Evolutionary conservation across 1,140 invertebrate species (phyloP), one percentile per base, ranked within the genome.

Genomic region (Sinella curviseta): DNA sequence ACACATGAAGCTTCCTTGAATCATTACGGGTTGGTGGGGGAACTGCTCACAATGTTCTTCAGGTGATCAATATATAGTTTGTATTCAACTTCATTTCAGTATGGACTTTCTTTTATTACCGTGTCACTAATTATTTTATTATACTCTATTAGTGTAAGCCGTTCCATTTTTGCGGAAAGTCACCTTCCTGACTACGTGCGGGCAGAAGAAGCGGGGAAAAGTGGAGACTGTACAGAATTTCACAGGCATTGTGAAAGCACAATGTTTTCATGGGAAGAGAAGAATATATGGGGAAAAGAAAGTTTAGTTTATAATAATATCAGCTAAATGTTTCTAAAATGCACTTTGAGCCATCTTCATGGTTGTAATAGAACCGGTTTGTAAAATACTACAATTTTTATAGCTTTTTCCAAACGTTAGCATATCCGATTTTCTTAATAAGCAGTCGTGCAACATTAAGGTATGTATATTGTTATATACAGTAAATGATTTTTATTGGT

Each of bases 11-110:
- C n/a, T 24, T 35, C 70, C 0, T 16, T 83, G n/a, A 28, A 80
- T 4, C 24, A 48, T 26, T 82, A 83, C 35, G 82, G 82, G 31
- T 78, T 83, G 28, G 39, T 83, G 12, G 82, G 82, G 14, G 78
- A 83, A 76, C 12, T 83, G 16, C 26, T 83, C 1, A 82, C 80
- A 14, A 28, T 78, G 31, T 60, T 83, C 33, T 81, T 83, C 67
- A 83, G 78, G 82, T 82, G n/a, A n/a, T n/a, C n/a, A n/a, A n/a
- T n/a, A 75, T 67, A 8, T 30, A 28, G 1, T 33, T 35, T 75
- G 2, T 74, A 74, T 8, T 33, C 3, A 60, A 60, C 24, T 60
- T 16, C 57, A 16, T 12, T 60, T n/a, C 57, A 60, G 57, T 16
- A 48, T 48, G 39, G 39, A 48, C 20, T 48, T 48, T 48, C 39